These are phyloP conservation scores for Lasioglossum malachurum DNA, from an alignment of 2,888 invertebrate genomes.

Conservation along the genomic window DNA sequence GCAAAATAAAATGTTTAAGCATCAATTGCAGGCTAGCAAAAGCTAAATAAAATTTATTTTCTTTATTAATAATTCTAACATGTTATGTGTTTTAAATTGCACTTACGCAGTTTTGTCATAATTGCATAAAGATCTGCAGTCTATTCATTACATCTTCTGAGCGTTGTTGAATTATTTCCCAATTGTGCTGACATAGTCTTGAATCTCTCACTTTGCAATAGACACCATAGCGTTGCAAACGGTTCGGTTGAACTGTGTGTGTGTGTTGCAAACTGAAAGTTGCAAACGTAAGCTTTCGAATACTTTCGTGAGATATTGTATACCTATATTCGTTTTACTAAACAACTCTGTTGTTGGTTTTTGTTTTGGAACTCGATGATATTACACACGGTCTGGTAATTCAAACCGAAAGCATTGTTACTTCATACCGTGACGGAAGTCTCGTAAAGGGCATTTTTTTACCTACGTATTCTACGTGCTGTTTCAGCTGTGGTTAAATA, in stretches of 20 bases:
- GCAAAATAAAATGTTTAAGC: too few species aligned
- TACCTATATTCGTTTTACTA: background rate
- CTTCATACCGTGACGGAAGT: background rate
- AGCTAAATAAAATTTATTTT: too few species aligned
- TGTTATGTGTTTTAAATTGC: too few species aligned
- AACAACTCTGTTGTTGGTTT: constrained; percentile 8
- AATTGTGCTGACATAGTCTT: background rate
- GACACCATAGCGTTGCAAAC: background rate
- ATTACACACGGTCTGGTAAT: background rate
- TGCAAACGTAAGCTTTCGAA: background rate
- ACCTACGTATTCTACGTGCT: background rate
- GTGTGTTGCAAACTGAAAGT: background rate
- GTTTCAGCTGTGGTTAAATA: background rate
- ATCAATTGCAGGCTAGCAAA: too few species aligned
- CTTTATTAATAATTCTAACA: too few species aligned
- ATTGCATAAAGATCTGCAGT: too few species aligned
- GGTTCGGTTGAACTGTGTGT: background rate
- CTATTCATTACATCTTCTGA: too few species aligned
- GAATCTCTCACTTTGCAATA: background rate
- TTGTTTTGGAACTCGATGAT: constrained; percentile 10
- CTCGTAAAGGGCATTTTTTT: background rate
- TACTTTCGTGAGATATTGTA: background rate
- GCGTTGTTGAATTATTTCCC: too few species aligned
- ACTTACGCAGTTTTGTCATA: too few species aligned
- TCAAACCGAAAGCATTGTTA: background rate